phyloP scores from a whole-genome alignment of 1,140 invertebrate genomes.

The Anthonomus grandis region DNA sequence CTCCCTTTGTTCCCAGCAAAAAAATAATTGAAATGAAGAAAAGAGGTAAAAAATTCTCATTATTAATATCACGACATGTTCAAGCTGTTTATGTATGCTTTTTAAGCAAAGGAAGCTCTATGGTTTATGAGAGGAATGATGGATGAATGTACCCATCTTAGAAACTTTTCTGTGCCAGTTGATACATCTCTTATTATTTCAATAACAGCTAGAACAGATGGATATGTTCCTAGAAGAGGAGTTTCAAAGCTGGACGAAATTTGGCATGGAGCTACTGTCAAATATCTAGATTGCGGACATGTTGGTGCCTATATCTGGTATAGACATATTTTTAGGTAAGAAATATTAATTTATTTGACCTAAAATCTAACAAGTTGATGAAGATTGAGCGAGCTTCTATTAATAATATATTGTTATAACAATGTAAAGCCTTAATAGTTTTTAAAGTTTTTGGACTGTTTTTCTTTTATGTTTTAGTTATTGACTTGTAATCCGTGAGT shows the following conservation, averaged over 20 bases:
- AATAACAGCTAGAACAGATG: slow-evolving; percentile 84
- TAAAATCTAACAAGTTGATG: too few relatives aligned
- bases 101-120: slow-evolving; percentile 66
- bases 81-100: not conserved
- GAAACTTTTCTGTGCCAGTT: slow-evolving; percentile 82
- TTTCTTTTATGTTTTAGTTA: too few relatives aligned
- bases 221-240: slow-evolving; percentile 85
- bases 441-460: too few relatives aligned
- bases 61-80: not conserved
- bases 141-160: slow-evolving; percentile 97
- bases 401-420: too few relatives aligned
- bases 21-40: slow-evolving; percentile 29
- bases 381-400: too few relatives aligned
- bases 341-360: too few relatives aligned
- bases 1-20: slow-evolving; percentile 12
- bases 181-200: slow-evolving; percentile 82
- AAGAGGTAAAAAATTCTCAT: slow-evolving; percentile 11
- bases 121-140: slow-evolving; percentile 97
- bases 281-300: slow-evolving; percentile 86
- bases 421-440: too few relatives aligned
- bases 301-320: slow-evolving; percentile 76
- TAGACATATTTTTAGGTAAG: slow-evolving; percentile 39
- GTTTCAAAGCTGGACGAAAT: slow-evolving; percentile 79
- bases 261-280: slow-evolving; percentile 88
- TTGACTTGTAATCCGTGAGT: too few relatives aligned